These are phyloP conservation scores for Heliconius cydno DNA, from an alignment of 2,888 invertebrate species.

Conservation along the genomic window DNA sequence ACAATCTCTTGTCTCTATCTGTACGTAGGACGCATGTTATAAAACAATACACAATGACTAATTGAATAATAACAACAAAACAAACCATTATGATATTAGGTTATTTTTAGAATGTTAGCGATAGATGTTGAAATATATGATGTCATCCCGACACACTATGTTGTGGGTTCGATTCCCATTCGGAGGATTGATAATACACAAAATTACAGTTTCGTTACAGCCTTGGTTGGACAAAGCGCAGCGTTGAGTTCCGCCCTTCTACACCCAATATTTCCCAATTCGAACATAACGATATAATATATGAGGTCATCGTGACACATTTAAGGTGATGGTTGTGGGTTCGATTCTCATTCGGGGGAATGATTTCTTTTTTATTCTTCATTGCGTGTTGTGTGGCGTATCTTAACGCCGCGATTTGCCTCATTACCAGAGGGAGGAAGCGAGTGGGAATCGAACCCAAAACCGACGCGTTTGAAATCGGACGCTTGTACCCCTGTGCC, in stretches of 20 bases:
- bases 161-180: background rate
- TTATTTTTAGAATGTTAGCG: background rate
- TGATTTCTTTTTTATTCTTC: background rate
- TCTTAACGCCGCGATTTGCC: background rate
- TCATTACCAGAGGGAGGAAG: no score
- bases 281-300: background rate
- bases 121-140: background rate
- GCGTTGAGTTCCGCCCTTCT: background rate
- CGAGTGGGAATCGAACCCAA: no score
- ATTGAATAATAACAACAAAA: conserved; percentile 29
- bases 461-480: no score
- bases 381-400: background rate
- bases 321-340: no score
- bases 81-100: conserved; percentile 12
- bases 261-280: no score
- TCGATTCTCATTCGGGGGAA: no score
- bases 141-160: background rate
- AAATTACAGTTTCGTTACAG: background rate
- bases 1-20: background rate
- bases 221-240: background rate
- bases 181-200: background rate
- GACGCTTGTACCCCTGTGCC: no score
- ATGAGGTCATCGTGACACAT: background rate
- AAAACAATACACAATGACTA: conserved; percentile 10
- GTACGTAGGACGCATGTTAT: background rate